A percentile compares a stretch with the other conserved stretches of the same genome.
Conservation (phyloP, 2,797 vertebrate species). For the Typhlichthys eigenmanni region DNA sequence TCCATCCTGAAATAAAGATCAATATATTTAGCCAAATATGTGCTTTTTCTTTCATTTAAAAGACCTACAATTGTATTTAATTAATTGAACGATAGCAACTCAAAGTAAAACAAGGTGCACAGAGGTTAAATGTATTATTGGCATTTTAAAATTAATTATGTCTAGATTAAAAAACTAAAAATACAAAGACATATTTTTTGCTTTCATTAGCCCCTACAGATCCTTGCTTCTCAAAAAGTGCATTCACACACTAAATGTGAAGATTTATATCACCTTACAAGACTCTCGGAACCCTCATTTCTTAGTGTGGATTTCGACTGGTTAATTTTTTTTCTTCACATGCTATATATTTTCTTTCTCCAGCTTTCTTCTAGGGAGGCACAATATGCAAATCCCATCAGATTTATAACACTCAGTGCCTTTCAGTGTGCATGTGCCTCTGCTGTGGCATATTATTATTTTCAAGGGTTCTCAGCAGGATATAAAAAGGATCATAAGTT, state of each 20-base stretch:
- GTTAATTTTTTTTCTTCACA: conserved; percentile 37
- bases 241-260: conserved; percentile 47
- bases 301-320: conserved; percentile 41
- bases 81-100: not conserved
- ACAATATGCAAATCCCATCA: conserved; percentile 73
- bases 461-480: conserved; percentile 76
- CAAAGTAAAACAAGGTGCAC: conserved; percentile 14
- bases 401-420: conserved; percentile 70
- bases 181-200: conserved; percentile 28
- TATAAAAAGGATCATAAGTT: conserved; percentile 72
- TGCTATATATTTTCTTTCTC: conserved; percentile 49
- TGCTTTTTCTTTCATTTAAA: no score
- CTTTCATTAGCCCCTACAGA: conserved; percentile 34
- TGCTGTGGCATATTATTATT: conserved; percentile 70
- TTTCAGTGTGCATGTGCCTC: conserved; percentile 64
- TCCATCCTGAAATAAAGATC: no score
- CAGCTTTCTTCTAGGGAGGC: conserved; percentile 47
- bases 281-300: conserved; percentile 20
- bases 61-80: no score
- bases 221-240: conserved; percentile 15
- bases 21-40: no score
- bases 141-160: conserved; percentile 50
- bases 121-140: conserved; percentile 42
- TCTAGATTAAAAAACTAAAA: conserved; percentile 23
- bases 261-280: conserved; percentile 47